Evolutionary conservation across 2,888 invertebrate species (phyloP).

Genomic region (Macrosoma leucophasiata): DNA sequence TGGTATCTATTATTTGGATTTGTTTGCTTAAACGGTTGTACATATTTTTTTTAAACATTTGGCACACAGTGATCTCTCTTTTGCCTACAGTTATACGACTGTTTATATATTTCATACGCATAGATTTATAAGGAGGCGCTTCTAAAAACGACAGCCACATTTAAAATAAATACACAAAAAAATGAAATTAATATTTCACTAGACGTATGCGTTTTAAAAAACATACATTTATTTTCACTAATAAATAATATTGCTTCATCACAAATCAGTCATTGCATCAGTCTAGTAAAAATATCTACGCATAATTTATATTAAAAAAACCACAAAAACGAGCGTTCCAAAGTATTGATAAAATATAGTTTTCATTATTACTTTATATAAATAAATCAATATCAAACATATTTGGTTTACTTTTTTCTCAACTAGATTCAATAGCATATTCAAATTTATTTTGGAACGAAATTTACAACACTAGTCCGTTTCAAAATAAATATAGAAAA

Average conservation of each 20-base stretch:
- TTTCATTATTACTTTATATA: too few species aligned
- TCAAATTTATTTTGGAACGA: too few species aligned
- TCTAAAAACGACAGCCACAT: background rate
- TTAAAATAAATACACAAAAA: conserved; percentile 11
- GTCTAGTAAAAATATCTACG: conserved; percentile 43
- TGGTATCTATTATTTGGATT: conserved; percentile 49
- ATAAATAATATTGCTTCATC: conserved; percentile 71
- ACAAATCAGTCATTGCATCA: conserved; percentile 69
- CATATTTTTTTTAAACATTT: conserved; percentile 45
- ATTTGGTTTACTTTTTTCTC: too few species aligned
- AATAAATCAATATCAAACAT: too few species aligned
- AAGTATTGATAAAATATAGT: too few species aligned
- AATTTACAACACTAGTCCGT: too few species aligned
- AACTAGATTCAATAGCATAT: too few species aligned
- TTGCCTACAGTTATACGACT: conserved; percentile 11
- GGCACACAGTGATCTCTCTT: conserved; percentile 46
- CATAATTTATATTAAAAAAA: conserved; percentile 15
- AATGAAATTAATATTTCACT: conserved; percentile 3
- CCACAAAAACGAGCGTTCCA: too few species aligned
- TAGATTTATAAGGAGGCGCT: conserved; percentile 3
- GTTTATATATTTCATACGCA: too few species aligned
- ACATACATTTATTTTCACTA: conserved; percentile 49
- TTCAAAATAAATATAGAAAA: too few species aligned
- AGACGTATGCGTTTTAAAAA: conserved; percentile 25
- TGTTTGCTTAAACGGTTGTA: conserved; percentile 45